Evolutionary conservation across 2,113 vertebrate species (phyloP), one percentile per base, ranked within the genome.

Genomic region (Malurus melanocephalus): DNA sequence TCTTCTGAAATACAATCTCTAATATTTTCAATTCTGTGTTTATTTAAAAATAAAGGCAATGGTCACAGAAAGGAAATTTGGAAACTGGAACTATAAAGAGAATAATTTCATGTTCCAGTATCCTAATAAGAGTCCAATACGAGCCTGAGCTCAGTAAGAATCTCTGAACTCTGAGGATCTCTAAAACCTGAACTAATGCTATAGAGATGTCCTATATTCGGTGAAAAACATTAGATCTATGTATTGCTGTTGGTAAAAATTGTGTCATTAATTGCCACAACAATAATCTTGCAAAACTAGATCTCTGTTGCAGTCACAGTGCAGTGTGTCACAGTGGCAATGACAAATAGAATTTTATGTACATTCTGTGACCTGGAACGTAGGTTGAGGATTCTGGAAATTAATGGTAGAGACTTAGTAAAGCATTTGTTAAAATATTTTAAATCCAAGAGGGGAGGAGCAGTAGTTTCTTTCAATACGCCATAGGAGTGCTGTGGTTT

Each of bases 361-460:
- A 16, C 43, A 71, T 55, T 28, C 38, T 85, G 30, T 75, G 67
- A 72, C 35, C 40, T 88, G 73, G 53, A 86, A 67, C 2, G 3
- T 51, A 45, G 59, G 48, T 43, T 66, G 65, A 80, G 45, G 78
- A 33, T 76, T 78, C 64, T 80, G 71, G 60, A 82, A 93, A 80
- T n/a, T 14, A 77, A 38, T 64, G 23, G 57, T 52, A 40, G 46
- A 71, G 49, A 57, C 24, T 90, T 69, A 28, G 78, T 42, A 51
- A 69, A 90, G 13, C 13, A 35, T 68, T 86, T 85, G 6, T 76
- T 69, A 43, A 55, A 80, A n/a, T 82, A 59, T 1, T 62, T 89
- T 11, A n/a, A 87, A 55, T 65, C 33, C 22, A 64, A 35, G 55
- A 14, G 40, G 22, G 53, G 11, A 74, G 22, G 33, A 79, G 32